Conservation (phyloP, 1,140 invertebrate genomes). For the Apolygus lucorum region DNA sequence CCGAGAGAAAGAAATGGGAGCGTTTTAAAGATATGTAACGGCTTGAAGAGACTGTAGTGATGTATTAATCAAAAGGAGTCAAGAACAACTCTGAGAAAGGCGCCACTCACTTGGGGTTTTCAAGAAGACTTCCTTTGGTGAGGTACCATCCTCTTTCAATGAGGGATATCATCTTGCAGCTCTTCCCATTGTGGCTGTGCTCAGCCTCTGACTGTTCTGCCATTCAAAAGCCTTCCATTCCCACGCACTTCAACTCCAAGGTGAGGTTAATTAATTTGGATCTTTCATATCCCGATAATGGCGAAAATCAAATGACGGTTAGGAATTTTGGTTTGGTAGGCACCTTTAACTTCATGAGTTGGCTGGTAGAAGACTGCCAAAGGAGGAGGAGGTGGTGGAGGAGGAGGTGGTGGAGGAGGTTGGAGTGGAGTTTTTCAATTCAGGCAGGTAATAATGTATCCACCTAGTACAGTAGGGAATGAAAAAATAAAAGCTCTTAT, state of each 20-base stretch:
- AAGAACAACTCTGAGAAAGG: not conserved
- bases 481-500: too few relatives aligned
- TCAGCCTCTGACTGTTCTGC: not conserved
- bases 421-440: too few relatives aligned
- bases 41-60: not conserved
- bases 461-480: too few relatives aligned
- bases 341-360: too few relatives aligned
- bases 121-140: not conserved
- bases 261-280: not conserved
- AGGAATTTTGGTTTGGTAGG: too few relatives aligned
- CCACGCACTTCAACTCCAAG: not conserved
- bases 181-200: not conserved
- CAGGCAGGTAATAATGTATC: too few relatives aligned
- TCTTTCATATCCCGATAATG: not conserved
- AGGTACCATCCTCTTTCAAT: not conserved
- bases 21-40: not conserved
- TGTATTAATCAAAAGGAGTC: not conserved
- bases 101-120: not conserved
- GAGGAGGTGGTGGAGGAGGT: too few relatives aligned
- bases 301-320: too few relatives aligned
- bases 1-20: not conserved
- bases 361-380: too few relatives aligned
- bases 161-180: not conserved
- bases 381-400: too few relatives aligned
- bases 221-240: not conserved